Conservation (phyloP, 2,113 vertebrate genomes). For the Sarotherodon lohbergeri region DNA sequence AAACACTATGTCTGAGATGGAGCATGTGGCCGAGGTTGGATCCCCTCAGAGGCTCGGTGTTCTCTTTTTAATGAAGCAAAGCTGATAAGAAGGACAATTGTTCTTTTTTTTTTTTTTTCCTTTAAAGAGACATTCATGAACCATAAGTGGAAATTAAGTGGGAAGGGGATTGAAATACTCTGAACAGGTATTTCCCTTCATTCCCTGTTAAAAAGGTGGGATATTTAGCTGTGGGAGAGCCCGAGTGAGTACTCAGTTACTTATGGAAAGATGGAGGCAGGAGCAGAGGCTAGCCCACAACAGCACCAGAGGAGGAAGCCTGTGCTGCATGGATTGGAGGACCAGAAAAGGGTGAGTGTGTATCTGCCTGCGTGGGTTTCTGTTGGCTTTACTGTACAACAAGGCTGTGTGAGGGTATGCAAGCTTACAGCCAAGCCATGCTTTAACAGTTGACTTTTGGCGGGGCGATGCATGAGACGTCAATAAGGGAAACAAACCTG, state of each 20-base stretch:
- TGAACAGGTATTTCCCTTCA: conserved; percentile 47
- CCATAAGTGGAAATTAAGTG: conserved; percentile 1
- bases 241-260: not conserved
- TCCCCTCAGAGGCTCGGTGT: conserved; percentile 24
- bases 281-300: conserved; percentile 81
- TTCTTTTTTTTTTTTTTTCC: not conserved
- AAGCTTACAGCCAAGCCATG: not conserved
- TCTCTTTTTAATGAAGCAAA: conserved; percentile 25
- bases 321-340: conserved; percentile 90
- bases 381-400: not conserved
- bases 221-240: conserved; percentile 19
- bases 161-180: conserved; percentile 51
- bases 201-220: conserved; percentile 3
- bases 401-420: not conserved
- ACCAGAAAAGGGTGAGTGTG: conserved; percentile 93
- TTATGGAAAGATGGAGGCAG: conserved; percentile 85
- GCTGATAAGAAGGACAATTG: conserved; percentile 49
- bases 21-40: conserved; percentile 18
- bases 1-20: conserved; percentile 11
- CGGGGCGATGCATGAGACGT: not conserved
- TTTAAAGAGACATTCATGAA: conserved; percentile 35
- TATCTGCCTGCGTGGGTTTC: not conserved
- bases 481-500: not conserved
- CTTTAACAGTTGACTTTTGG: not conserved
- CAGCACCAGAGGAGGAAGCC: conserved; percentile 86